These are phyloP conservation scores for Pseudorhombus dupliciocellatus DNA, from an alignment of 2,113 vertebrate species.

Conservation along the genomic window DNA sequence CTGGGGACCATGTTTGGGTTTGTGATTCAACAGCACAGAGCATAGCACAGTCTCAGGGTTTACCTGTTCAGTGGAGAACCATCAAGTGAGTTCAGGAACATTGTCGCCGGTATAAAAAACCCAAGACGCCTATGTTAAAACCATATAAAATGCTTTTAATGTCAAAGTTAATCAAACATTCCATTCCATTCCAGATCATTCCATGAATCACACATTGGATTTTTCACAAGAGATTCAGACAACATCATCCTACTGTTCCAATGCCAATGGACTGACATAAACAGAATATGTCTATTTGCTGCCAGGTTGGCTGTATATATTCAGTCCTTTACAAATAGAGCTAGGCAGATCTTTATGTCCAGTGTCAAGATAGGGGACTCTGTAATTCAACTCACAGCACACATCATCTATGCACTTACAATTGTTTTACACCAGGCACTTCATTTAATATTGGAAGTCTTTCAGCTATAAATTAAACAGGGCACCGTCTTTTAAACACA, in stretches of 20 bases:
- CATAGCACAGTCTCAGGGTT: not conserved
- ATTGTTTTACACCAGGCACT: slow-evolving; percentile 54
- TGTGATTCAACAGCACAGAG: not conserved
- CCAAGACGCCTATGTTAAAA: too few relatives aligned
- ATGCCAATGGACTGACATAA: slow-evolving; percentile 28
- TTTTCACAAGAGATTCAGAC: not conserved
- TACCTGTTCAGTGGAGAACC: not conserved
- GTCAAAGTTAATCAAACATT: too few relatives aligned
- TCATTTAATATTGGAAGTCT: slow-evolving; percentile 56
- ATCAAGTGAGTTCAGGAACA: too few relatives aligned
- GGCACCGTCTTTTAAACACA: slow-evolving; percentile 30
- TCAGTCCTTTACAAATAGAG: slow-evolving; percentile 17
- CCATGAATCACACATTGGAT: too few relatives aligned
- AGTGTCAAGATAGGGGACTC: slow-evolving; percentile 34
- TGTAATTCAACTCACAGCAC: slow-evolving; percentile 35
- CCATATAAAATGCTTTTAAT: too few relatives aligned
- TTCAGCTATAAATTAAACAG: slow-evolving; percentile 53
- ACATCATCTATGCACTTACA: slow-evolving; percentile 49
- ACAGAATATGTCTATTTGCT: slow-evolving; percentile 30
- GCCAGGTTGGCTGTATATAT: slow-evolving; percentile 27
- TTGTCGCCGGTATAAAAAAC: too few relatives aligned
- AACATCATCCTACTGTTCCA: not conserved
- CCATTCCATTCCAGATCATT: too few relatives aligned
- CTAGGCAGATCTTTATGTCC: slow-evolving; percentile 33
- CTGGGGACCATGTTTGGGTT: too few relatives aligned